Percentiles rank a stretch among this genome's conserved stretches.
phyloP scores from a whole-genome alignment of 2,888 invertebrate genomes.

The Sesia bembeciformis region DNA sequence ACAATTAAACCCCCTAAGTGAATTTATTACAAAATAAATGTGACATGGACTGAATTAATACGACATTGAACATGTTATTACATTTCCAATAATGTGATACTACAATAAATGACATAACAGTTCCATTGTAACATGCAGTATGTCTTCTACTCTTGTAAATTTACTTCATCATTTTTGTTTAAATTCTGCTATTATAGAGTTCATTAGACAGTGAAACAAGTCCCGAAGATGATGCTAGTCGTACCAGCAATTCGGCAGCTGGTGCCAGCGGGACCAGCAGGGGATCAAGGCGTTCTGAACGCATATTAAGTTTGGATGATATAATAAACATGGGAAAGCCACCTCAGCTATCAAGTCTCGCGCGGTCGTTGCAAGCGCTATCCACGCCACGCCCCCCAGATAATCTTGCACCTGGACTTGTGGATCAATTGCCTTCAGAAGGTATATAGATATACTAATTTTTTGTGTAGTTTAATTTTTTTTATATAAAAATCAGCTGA shows the following conservation, averaged over 20 bases:
- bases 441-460: constrained; percentile 36
- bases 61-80: too few relatives aligned
- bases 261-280: constrained; percentile 45
- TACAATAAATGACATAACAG: too few relatives aligned
- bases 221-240: constrained; percentile 58
- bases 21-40: too few relatives aligned
- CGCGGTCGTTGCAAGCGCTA: constrained; percentile 76
- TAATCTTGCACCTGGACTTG: constrained; percentile 75
- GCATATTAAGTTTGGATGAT: not conserved
- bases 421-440: constrained; percentile 83
- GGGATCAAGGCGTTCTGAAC: not conserved
- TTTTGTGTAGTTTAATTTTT: not conserved
- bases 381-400: constrained; percentile 75
- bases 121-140: too few relatives aligned
- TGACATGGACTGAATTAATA: too few relatives aligned
- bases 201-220: constrained; percentile 63
- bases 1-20: too few relatives aligned
- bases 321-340: constrained; percentile 35
- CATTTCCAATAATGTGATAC: too few relatives aligned
- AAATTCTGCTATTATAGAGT: constrained; percentile 24
- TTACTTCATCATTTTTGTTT: too few relatives aligned
- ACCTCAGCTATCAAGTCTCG: constrained; percentile 71
- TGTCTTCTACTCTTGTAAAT: too few relatives aligned
- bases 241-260: constrained; percentile 45
- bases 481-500: not conserved